Conservation (phyloP, 2,888 invertebrate genomes). For the Habrosyne pyritoides region DNA sequence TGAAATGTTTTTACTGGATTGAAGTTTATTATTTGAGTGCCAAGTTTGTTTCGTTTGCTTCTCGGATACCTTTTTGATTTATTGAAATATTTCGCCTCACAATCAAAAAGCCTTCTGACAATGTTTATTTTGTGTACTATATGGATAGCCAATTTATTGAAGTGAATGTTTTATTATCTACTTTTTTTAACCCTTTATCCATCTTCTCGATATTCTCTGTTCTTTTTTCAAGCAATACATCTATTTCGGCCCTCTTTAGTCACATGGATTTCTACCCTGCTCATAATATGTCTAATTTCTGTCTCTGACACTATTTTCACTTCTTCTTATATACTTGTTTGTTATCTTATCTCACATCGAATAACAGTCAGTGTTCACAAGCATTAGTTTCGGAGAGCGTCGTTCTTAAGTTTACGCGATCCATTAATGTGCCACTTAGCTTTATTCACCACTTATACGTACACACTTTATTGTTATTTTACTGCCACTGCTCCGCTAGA, state of each 20-base stretch:
- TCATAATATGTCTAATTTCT: too few species aligned
- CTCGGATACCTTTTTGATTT: conserved; percentile 3
- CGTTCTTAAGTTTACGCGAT: conserved; percentile 4
- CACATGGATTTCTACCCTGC: too few species aligned
- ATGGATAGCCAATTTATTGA: not conserved
- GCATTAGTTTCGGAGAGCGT: not conserved
- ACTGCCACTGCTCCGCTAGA: not conserved
- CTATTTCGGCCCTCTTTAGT: too few species aligned
- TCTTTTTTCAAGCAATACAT: too few species aligned
- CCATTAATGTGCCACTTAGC: conserved; percentile 4
- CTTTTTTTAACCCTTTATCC: too few species aligned
- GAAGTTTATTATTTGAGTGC: conserved; percentile 3
- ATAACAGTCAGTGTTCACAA: too few species aligned
- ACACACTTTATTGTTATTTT: not conserved
- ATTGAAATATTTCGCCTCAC: not conserved
- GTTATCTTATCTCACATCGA: too few species aligned
- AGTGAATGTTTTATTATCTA: too few species aligned
- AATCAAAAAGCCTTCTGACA: not conserved
- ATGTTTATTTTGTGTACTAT: not conserved
- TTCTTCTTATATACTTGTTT: too few species aligned
- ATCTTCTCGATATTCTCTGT: too few species aligned
- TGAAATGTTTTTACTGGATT: not conserved
- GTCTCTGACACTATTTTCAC: too few species aligned
- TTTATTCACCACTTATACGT: too few species aligned
- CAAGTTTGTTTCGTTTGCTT: not conserved